Evolutionary conservation across 2,797 vertebrate genomes (phyloP).

Genomic region (Girardinus metallicus): DNA sequence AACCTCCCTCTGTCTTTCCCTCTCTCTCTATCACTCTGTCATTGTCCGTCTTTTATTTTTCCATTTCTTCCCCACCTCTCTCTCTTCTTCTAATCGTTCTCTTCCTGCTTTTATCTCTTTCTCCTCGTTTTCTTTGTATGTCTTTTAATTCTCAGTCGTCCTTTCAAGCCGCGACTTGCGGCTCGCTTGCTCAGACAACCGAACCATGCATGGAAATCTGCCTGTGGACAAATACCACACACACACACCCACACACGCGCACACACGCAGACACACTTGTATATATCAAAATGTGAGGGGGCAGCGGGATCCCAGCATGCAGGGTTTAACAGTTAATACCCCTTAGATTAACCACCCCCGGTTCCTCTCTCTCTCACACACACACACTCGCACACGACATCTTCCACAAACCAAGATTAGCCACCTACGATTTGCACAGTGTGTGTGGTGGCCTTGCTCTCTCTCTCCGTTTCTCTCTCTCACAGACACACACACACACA

Average conservation of each 20-base stretch:
- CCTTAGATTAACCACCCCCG: conserved; percentile 82
- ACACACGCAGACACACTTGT: conserved; percentile 32
- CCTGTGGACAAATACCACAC: conserved; percentile 51
- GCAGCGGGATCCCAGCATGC: conserved; percentile 78
- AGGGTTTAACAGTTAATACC: conserved; percentile 82
- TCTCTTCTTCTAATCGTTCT: background rate
- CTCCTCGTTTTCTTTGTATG: conserved; percentile 31
- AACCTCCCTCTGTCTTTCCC: conserved; percentile 55
- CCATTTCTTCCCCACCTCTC: conserved; percentile 11
- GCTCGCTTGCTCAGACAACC: conserved; percentile 45
- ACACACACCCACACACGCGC: conserved; percentile 32
- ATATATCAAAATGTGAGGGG: conserved; percentile 73
- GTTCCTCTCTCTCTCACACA: conserved; percentile 58
- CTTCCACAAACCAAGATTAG: conserved; percentile 75
- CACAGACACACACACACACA: conserved; percentile 39
- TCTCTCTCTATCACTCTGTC: conserved; percentile 14
- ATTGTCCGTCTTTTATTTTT: conserved; percentile 23
- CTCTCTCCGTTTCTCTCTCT: background rate
- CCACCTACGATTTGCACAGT: conserved; percentile 71
- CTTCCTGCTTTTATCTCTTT: conserved; percentile 26
- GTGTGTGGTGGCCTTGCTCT: conserved; percentile 62
- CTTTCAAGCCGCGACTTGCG: conserved; percentile 45
- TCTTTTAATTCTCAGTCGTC: conserved; percentile 40
- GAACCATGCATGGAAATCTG: conserved; percentile 59
- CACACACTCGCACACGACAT: conserved; percentile 27